Evolutionary conservation across 2,797 vertebrate species (phyloP).

Genomic region (Echiichthys vipera): DNA sequence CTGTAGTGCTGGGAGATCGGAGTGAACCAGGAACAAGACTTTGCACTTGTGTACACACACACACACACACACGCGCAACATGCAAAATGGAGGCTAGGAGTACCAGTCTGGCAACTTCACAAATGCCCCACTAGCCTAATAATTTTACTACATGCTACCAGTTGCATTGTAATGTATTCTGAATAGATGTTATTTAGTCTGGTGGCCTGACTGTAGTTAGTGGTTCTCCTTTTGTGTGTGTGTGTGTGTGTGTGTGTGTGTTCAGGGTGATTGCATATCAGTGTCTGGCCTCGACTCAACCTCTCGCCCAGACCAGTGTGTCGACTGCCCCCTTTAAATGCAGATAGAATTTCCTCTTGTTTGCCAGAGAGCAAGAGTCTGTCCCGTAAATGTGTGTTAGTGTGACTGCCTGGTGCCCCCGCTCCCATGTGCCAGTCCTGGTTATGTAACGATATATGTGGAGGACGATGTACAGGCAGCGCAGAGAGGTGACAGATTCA

Average conservation of each 20-base stretch:
- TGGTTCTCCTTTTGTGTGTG: conserved; percentile 23
- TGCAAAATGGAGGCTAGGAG: conserved; percentile 58
- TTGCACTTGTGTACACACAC: conserved; percentile 33
- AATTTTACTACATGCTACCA: conserved; percentile 24
- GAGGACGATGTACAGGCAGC: conserved; percentile 41
- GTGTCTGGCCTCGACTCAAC: conserved; percentile 59
- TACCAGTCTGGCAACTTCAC: conserved; percentile 55
- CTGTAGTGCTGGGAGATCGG: conserved; percentile 60
- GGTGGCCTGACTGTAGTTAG: background rate
- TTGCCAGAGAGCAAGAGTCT: conserved; percentile 46
- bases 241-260: background rate
- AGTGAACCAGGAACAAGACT: conserved; percentile 67
- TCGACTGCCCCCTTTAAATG: conserved; percentile 65
- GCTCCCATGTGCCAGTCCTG: conserved; percentile 20
- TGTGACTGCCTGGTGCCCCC: conserved; percentile 29
- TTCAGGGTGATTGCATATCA: conserved; percentile 32
- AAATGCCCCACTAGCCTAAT: conserved; percentile 62
- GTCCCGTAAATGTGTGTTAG: conserved; percentile 42
- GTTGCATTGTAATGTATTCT: conserved; percentile 13
- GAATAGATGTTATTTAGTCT: conserved; percentile 10
- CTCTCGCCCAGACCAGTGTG: conserved; percentile 51
- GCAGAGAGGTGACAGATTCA: conserved; percentile 49
- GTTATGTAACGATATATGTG: conserved; percentile 61
- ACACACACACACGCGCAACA: background rate
- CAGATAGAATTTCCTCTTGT: conserved; percentile 72